Evolutionary conservation across 2,797 vertebrate genomes (phyloP).

Genomic region (Acanthornis magna): DNA sequence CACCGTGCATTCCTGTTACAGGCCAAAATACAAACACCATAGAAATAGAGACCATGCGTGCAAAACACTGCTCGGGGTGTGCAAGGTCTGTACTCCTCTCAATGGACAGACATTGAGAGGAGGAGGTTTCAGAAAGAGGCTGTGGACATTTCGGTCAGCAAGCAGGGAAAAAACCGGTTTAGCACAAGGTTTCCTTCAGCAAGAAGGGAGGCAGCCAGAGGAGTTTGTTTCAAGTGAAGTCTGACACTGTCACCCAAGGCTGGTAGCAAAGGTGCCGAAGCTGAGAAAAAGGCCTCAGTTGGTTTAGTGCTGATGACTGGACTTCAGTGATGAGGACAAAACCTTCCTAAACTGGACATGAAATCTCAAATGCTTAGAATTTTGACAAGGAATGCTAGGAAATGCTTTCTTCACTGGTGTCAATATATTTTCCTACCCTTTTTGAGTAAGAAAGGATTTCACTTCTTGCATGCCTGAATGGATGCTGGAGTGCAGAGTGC

Average conservation of each 20-base stretch:
- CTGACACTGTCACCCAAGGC: not conserved
- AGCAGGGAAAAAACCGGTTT: not conserved
- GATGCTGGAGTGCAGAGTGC: no score
- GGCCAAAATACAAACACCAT: not conserved
- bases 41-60: not conserved
- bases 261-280: not conserved
- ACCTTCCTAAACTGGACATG: not conserved
- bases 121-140: not conserved
- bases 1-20: rapidly evolving
- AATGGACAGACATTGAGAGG: not conserved
- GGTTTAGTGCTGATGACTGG: not conserved
- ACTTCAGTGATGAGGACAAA: not conserved
- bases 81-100: not conserved
- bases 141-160: not conserved
- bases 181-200: not conserved
- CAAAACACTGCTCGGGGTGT: not conserved
- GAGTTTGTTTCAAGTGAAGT: not conserved
- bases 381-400: not conserved
- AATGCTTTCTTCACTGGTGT: not conserved
- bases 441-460: not conserved
- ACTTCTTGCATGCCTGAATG: not conserved
- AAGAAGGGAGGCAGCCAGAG: not conserved
- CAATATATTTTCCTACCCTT: not conserved
- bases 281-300: not conserved
- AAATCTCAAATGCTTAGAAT: not conserved